A percentile compares a stretch with the other conserved stretches of the same genome.
Conservation (phyloP, 2,888 invertebrate species). For the Artemia sp. region DNA sequence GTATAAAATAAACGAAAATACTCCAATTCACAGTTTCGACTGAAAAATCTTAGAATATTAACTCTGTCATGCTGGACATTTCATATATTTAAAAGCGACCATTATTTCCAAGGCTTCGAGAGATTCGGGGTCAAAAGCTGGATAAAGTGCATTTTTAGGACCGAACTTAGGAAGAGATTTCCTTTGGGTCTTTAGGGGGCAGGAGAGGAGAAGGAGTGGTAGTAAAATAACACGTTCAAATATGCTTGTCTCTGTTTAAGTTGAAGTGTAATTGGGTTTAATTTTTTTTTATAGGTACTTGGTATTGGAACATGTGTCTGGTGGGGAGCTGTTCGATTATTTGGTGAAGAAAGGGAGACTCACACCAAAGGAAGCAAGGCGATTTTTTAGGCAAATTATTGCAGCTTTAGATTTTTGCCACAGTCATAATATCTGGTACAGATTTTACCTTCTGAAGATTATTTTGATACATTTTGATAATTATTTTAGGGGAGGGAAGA, state of each 20-base stretch:
- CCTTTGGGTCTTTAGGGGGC: background rate
- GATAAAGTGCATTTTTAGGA: background rate
- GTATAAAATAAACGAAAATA: too few relatives aligned
- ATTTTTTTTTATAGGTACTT: conserved; percentile 50
- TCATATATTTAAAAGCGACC: too few relatives aligned
- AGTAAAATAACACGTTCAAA: conserved; percentile 20
- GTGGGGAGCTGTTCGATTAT: conserved; percentile 97
- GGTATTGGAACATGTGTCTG: conserved; percentile 94
- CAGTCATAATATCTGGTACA: conserved; percentile 97
- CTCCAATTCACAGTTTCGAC: background rate
- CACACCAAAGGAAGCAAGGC: conserved; percentile 87
- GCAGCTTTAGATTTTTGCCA: conserved; percentile 98
- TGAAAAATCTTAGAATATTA: conserved; percentile 1
- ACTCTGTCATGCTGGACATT: too few relatives aligned
- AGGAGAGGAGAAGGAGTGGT: background rate
- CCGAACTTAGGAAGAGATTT: background rate
- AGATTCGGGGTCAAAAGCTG: too few relatives aligned
- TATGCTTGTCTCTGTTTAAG: conserved; percentile 17
- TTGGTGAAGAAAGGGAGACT: conserved; percentile 93
- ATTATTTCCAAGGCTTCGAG: too few relatives aligned
- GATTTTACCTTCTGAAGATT: conserved; percentile 22
- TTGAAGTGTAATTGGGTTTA: conserved; percentile 11
- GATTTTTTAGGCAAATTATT: conserved; percentile 96
- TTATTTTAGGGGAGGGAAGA: too few relatives aligned
- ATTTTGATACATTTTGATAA: too few relatives aligned